phyloP scores from a whole-genome alignment of 2,888 invertebrate genomes.

The Chouioia cunea region DNA sequence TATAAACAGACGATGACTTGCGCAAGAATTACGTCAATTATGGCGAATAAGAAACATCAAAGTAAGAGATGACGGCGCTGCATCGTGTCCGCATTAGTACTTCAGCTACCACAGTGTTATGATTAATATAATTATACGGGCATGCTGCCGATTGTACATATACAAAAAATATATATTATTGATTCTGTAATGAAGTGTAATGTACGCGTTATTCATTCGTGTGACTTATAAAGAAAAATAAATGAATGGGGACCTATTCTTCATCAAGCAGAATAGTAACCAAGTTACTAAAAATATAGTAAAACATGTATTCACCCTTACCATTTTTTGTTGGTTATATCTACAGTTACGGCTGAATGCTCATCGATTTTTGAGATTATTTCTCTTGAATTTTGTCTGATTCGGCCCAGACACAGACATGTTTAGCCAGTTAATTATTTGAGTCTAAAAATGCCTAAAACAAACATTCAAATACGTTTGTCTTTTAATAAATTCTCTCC shows the following conservation, averaged over 20 bases:
- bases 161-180: conserved; percentile 56
- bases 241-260: conserved; percentile 50
- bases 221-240: conserved; percentile 54
- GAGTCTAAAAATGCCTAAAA: too few relatives aligned
- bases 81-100: conserved; percentile 52
- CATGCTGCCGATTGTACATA: conserved; percentile 64
- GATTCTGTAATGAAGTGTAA: conserved; percentile 65
- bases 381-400: too few relatives aligned
- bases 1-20: conserved; percentile 26
- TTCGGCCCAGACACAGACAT: too few relatives aligned
- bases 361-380: neutral
- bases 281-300: conserved; percentile 22
- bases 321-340: conserved; percentile 40
- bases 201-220: conserved; percentile 64
- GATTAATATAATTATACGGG: conserved; percentile 55
- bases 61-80: conserved; percentile 34
- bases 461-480: too few relatives aligned
- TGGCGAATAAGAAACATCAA: conserved; percentile 47
- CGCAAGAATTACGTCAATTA: conserved; percentile 51
- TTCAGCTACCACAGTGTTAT: conserved; percentile 57
- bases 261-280: conserved; percentile 46
- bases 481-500: too few relatives aligned
- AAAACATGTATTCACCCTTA: conserved; percentile 44
- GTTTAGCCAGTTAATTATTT: too few relatives aligned
- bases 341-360: neutral